Evolutionary conservation across 2,113 vertebrate species (phyloP).

Genomic region (Chaetops frenatus): DNA sequence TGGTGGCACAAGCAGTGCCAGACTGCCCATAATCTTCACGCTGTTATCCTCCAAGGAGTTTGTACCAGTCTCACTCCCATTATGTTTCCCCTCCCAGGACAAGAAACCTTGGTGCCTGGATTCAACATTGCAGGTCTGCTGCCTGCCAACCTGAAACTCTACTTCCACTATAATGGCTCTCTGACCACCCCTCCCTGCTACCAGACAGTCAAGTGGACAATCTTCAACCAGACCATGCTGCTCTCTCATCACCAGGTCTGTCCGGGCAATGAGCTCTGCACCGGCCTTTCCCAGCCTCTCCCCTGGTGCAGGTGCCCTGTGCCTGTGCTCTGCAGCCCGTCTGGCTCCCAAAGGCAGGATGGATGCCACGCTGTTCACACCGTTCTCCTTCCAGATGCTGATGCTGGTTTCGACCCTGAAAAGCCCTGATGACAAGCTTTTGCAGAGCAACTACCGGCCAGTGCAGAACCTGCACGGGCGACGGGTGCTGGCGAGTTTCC

Average conservation of each 20-base stretch:
- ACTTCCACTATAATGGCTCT: conserved; percentile 82
- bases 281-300: not conserved
- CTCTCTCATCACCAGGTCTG: conserved; percentile 63
- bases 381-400: not conserved
- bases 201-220: conserved; percentile 82
- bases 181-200: conserved; percentile 84
- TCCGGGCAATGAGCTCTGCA: not conserved
- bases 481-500: conserved; percentile 40
- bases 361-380: not conserved
- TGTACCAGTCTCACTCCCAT: not conserved
- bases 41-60: not conserved
- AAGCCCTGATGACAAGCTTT: rapidly evolving
- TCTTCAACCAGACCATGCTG: conserved; percentile 81
- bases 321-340: not conserved
- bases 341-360: not conserved
- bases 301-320: rapidly evolving
- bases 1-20: not conserved
- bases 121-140: conserved; percentile 79
- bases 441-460: conserved; percentile 43
- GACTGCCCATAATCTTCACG: not conserved
- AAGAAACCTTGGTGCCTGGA: conserved; percentile 67
- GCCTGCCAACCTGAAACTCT: conserved; percentile 73
- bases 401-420: not conserved
- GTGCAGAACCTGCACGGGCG: not conserved
- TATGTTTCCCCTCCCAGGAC: conserved; percentile 45